Evolutionary conservation across 2,797 vertebrate genomes (phyloP).

Genomic region (Eulemur rubriventer): DNA sequence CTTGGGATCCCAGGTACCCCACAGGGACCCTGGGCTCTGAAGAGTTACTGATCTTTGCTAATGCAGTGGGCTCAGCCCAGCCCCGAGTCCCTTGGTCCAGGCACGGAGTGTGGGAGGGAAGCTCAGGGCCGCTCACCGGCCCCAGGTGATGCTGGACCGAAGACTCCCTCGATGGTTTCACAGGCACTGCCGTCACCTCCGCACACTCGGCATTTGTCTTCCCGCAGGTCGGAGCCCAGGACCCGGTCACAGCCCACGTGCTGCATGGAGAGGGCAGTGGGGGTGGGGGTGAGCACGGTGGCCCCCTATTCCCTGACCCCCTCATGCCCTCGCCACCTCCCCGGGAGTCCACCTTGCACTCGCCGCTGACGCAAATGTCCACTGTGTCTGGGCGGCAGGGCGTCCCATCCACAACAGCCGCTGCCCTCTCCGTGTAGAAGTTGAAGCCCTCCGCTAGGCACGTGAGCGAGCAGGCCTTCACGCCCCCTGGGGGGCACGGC

Average conservation of each 20-base stretch:
- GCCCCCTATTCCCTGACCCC: accelerated
- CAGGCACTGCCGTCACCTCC: conserved; percentile 96
- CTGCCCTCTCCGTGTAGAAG: conserved; percentile 97
- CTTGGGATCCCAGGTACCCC: neutral
- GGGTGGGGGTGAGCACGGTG: neutral
- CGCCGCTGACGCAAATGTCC: conserved; percentile 96
- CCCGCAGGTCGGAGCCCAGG: conserved; percentile 94
- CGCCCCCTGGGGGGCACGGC: conserved; percentile 89
- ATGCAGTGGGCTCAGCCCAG: accelerated
- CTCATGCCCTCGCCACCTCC: neutral
- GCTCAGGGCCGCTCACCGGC: conserved; percentile 87
- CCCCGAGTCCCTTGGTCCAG: neutral
- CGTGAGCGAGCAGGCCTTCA: conserved; percentile 97
- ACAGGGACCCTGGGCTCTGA: neutral
- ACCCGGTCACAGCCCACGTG: conserved; percentile 97
- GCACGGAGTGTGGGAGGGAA: conserved; percentile 43
- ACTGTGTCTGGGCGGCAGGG: conserved; percentile 94
- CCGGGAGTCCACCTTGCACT: conserved; percentile 92
- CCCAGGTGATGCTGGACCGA: conserved; percentile 93
- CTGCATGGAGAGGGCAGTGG: conserved; percentile 78
- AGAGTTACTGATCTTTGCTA: neutral
- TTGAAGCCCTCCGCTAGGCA: conserved; percentile 98
- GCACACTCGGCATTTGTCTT: conserved; percentile 96
- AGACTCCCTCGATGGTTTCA: conserved; percentile 93
- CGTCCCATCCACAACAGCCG: conserved; percentile 96